Percentiles rank a stretch among this genome's conserved stretches.
These are phyloP conservation scores for Himalopsyche tibetana DNA, from an alignment of 2,888 invertebrate species.

Conservation along the genomic window DNA sequence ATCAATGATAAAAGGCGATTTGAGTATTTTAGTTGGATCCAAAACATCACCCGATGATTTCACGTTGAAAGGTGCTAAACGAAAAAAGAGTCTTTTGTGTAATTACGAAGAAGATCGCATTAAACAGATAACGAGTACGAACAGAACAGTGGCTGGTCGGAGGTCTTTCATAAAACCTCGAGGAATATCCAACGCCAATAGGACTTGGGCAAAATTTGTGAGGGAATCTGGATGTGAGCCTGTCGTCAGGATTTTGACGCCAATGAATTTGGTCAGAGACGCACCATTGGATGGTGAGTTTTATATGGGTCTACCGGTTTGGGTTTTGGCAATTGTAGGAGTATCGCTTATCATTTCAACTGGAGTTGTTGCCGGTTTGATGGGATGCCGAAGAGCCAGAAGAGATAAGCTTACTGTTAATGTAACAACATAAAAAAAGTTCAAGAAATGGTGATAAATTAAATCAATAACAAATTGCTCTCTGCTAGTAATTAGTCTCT, in stretches of 20 bases:
- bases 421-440: not conserved
- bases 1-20: constrained; percentile 79
- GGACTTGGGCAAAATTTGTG: constrained; percentile 85
- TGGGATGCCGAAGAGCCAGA: constrained; percentile 71
- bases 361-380: constrained; percentile 69
- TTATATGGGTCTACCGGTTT: constrained; percentile 67
- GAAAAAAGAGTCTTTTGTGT: constrained; percentile 81
- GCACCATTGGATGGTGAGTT: constrained; percentile 66
- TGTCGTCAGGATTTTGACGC: constrained; percentile 74
- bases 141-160: constrained; percentile 77
- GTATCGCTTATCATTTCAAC: constrained; percentile 72
- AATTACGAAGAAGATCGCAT: constrained; percentile 79
- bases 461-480: no score
- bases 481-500: no score
- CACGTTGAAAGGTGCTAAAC: constrained; percentile 80
- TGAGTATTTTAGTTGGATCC: constrained; percentile 81
- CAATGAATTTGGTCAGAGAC: constrained; percentile 71
- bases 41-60: constrained; percentile 80
- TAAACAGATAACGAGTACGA: constrained; percentile 74
- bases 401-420: constrained; percentile 69
- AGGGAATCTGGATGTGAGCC: constrained; percentile 81
- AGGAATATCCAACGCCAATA: constrained; percentile 77
- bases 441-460: no score
- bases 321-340: constrained; percentile 71
- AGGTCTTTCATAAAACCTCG: constrained; percentile 78